Conservation (phyloP, 2,797 vertebrate species). For the Benthosema pterotum region DNA sequence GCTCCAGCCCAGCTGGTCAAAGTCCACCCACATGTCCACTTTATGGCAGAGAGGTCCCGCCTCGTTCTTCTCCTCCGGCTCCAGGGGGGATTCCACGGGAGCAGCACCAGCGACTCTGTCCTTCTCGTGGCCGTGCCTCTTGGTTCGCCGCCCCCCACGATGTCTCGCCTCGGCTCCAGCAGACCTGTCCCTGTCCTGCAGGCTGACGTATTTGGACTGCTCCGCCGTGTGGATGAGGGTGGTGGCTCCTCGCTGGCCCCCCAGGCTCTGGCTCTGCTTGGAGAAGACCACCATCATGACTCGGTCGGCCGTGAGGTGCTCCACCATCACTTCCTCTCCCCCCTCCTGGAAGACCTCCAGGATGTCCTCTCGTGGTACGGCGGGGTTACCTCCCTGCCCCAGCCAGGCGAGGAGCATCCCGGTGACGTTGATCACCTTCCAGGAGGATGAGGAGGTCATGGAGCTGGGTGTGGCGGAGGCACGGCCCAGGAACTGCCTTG, state of each 20-base stretch:
- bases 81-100: not conserved
- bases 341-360: not conserved
- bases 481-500: slow-evolving; percentile 77
- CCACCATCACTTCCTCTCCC: slow-evolving; percentile 15
- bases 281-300: slow-evolving; percentile 88
- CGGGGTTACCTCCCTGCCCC: slow-evolving; percentile 41
- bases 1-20: slow-evolving; percentile 86
- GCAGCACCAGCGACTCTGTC: not conserved
- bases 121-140: slow-evolving; percentile 74
- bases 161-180: not conserved
- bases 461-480: slow-evolving; percentile 58
- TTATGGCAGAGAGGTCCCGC: slow-evolving; percentile 72
- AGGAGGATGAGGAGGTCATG: slow-evolving; percentile 65
- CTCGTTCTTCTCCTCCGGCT: slow-evolving; percentile 41
- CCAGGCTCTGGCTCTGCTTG: slow-evolving; percentile 65
- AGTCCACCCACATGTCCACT: slow-evolving; percentile 90
- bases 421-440: slow-evolving; percentile 87
- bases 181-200: slow-evolving; percentile 13
- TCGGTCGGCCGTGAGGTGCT: slow-evolving; percentile 55
- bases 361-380: not conserved
- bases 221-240: slow-evolving; percentile 86
- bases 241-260: slow-evolving; percentile 42
- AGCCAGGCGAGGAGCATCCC: slow-evolving; percentile 79
- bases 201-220: slow-evolving; percentile 83
- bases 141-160: slow-evolving; percentile 38